Percentiles rank a stretch among this genome's conserved stretches.
Conservation (phyloP, 2,888 invertebrate species). For the Heliconius sara region DNA sequence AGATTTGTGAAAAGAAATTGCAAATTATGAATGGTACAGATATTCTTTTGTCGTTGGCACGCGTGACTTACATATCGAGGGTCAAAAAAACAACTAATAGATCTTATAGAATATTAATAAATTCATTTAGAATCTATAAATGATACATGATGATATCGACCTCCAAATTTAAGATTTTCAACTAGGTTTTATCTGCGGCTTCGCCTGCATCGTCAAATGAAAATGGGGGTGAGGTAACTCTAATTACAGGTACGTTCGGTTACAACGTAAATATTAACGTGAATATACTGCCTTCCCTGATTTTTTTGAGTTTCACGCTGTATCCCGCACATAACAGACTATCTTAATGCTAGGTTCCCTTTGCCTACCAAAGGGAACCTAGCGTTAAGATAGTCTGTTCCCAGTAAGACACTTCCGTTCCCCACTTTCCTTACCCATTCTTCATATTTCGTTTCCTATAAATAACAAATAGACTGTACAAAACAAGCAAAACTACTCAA, state of each 20-base stretch:
- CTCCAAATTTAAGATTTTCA: not conserved
- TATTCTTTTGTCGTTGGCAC: constrained; percentile 1
- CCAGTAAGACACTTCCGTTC: no score
- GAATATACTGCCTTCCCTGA: no score
- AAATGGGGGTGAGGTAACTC: no score
- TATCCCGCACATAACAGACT: no score
- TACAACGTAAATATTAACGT: no score
- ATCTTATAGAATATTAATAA: not conserved
- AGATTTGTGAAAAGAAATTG: constrained; percentile 6
- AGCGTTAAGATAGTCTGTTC: no score
- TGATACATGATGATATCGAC: not conserved
- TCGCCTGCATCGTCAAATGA: not conserved
- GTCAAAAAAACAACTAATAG: not conserved
- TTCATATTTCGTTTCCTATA: no score
- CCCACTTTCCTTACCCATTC: no score
- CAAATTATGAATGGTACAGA: constrained; percentile 9
- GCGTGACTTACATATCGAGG: constrained; percentile 15
- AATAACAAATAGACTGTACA: not conserved
- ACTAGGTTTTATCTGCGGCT: not conserved
- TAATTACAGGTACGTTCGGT: no score
- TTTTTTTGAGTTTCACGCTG: no score
- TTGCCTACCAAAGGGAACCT: no score
- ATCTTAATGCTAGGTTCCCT: no score
- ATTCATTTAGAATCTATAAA: constrained; percentile 1
- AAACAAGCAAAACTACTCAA: not conserved